These are phyloP conservation scores for Iselma pallidipennis DNA, from an alignment of 2,888 invertebrate genomes.

Conservation along the genomic window DNA sequence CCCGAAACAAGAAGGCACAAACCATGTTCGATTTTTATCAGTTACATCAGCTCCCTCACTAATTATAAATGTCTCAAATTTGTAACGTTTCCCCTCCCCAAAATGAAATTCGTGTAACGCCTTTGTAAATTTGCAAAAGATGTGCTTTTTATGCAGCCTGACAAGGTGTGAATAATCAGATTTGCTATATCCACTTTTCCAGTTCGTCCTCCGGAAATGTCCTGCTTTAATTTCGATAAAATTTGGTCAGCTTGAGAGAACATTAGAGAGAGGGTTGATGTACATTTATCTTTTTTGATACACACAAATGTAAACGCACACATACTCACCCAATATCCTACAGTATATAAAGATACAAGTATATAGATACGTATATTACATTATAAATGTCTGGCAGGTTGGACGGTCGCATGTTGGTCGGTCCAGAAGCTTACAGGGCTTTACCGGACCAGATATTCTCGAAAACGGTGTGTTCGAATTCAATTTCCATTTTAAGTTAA, in stretches of 20 bases:
- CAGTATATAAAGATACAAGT: conserved; percentile 30
- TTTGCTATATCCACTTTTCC: not conserved
- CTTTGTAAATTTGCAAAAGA: not conserved
- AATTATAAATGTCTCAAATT: no score
- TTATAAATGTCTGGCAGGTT: not conserved
- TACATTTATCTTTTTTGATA: not conserved
- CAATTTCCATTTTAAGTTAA: conserved; percentile 53
- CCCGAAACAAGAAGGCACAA: not conserved
- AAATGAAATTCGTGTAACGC: no score
- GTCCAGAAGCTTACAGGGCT: conserved; percentile 26
- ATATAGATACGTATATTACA: conserved; percentile 4
- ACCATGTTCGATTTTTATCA: no score
- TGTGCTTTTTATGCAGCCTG: not conserved
- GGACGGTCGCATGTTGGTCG: conserved; percentile 8
- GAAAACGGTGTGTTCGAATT: conserved; percentile 38
- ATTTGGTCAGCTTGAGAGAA: not conserved
- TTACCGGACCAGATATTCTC: conserved; percentile 27
- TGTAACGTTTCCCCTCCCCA: no score
- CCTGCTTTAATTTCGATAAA: not conserved
- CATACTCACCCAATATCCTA: no score
- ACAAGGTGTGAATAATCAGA: conserved; percentile 5
- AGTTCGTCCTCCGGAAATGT: not conserved
- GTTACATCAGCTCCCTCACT: no score
- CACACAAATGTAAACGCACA: conserved; percentile 5
- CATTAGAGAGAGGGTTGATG: not conserved